Evolutionary conservation across 2,797 vertebrate species (phyloP).

Genomic region (Otolemur crassicaudatus): DNA sequence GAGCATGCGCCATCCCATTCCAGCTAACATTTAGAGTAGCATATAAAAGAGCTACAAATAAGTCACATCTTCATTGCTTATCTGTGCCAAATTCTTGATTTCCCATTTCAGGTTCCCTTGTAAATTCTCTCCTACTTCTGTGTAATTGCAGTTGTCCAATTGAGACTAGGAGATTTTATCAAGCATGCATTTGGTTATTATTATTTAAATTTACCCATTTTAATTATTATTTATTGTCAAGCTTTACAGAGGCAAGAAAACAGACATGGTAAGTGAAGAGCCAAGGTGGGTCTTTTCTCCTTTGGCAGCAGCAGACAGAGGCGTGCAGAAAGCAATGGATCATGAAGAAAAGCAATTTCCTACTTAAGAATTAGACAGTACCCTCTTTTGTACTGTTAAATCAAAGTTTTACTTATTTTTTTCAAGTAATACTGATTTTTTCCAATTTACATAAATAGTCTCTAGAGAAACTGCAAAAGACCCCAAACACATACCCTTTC

Average conservation of each 20-base stretch:
- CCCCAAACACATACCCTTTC: slow-evolving; percentile 75
- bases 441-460: slow-evolving; percentile 85
- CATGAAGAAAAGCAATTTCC: slow-evolving; percentile 90
- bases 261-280: slow-evolving; percentile 73
- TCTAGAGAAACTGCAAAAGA: slow-evolving; percentile 79
- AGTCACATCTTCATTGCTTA: not conserved
- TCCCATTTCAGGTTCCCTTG: slow-evolving; percentile 73
- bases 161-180: slow-evolving; percentile 79
- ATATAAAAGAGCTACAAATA: not conserved
- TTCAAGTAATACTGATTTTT: slow-evolving; percentile 79
- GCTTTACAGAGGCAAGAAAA: slow-evolving; percentile 60
- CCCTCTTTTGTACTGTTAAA: slow-evolving; percentile 88
- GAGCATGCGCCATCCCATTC: not conserved
- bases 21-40: not conserved
- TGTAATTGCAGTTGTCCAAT: slow-evolving; percentile 63
- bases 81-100: slow-evolving; percentile 73
- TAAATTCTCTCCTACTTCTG: slow-evolving; percentile 72
- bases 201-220: slow-evolving; percentile 80
- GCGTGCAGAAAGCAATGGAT: slow-evolving; percentile 87
- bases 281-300: slow-evolving; percentile 80
- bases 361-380: slow-evolving; percentile 89
- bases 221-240: slow-evolving; percentile 79
- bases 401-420: slow-evolving; percentile 85
- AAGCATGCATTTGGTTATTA: slow-evolving; percentile 46
- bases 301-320: slow-evolving; percentile 82